phyloP scores from a whole-genome alignment of 2,113 vertebrate species.

The Echinops telfairi region DNA sequence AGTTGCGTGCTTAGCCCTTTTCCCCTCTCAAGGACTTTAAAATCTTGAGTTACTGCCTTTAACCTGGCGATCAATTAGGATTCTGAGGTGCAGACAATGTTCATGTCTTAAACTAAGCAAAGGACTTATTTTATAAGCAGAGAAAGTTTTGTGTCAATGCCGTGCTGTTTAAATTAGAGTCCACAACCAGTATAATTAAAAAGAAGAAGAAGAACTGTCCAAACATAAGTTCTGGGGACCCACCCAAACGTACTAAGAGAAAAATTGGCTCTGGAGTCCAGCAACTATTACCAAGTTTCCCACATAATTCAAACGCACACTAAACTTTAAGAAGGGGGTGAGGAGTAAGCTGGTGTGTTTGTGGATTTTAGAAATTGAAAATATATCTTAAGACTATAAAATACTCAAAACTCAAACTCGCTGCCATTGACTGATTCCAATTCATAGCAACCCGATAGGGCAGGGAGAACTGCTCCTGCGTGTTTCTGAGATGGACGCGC shows the following conservation, averaged over 20 bases:
- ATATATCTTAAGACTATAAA: constrained; percentile 12
- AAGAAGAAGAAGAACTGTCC: background rate
- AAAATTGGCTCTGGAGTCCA: background rate
- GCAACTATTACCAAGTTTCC: background rate
- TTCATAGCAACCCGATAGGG: background rate
- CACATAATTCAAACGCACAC: background rate
- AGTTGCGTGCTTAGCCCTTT: background rate
- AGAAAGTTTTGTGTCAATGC: background rate
- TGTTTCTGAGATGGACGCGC: no score
- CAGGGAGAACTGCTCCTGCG: no score
- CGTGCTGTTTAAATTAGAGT: background rate
- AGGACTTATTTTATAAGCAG: constrained; percentile 13
- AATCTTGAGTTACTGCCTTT: background rate
- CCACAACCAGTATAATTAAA: background rate
- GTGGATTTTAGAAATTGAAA: constrained; percentile 3
- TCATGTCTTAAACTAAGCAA: constrained; percentile 13
- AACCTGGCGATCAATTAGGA: background rate
- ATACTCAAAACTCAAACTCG: background rate
- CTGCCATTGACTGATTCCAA: background rate
- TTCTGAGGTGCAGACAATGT: background rate
- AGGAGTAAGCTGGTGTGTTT: background rate
- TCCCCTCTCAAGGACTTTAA: background rate
- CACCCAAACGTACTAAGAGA: background rate
- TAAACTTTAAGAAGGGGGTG: background rate
- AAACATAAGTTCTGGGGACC: background rate